A percentile compares a stretch with the other conserved stretches of the same genome.
Conservation (phyloP, 2,113 vertebrate genomes). For the Tretioscincus oriximinensis region DNA sequence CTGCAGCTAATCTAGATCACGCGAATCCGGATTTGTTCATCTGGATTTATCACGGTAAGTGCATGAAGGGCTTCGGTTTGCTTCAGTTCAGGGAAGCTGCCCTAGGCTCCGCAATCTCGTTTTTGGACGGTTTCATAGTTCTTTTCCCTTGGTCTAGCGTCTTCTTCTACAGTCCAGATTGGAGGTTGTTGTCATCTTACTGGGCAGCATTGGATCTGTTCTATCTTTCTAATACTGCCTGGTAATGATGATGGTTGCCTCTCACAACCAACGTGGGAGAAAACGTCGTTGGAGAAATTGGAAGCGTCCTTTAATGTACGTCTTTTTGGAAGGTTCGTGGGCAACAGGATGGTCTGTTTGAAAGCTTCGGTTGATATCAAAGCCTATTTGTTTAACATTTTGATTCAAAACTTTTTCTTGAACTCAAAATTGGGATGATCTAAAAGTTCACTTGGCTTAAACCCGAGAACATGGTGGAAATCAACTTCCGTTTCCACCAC, state of each 20-base stretch:
- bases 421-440: not conserved
- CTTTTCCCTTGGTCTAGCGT: not conserved
- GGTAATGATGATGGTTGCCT: slow-evolving; percentile 98
- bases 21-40: no score
- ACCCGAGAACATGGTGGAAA: no score
- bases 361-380: no score
- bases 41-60: no score
- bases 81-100: not conserved
- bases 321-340: no score
- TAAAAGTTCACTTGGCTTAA: no score
- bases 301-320: not conserved
- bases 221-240: slow-evolving; percentile 99
- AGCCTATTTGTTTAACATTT: not conserved
- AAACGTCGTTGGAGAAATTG: not conserved
- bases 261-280: slow-evolving; percentile 68
- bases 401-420: not conserved
- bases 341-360: not conserved
- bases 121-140: not conserved
- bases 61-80: not conserved
- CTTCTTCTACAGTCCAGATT: not conserved
- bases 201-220: slow-evolving; percentile 99
- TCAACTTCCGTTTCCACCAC: no score
- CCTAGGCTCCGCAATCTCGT: no score
- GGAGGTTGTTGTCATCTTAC: slow-evolving; percentile 94
- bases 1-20: no score